Conservation (phyloP, 2,113 vertebrate genomes). For the Pagrus major region DNA sequence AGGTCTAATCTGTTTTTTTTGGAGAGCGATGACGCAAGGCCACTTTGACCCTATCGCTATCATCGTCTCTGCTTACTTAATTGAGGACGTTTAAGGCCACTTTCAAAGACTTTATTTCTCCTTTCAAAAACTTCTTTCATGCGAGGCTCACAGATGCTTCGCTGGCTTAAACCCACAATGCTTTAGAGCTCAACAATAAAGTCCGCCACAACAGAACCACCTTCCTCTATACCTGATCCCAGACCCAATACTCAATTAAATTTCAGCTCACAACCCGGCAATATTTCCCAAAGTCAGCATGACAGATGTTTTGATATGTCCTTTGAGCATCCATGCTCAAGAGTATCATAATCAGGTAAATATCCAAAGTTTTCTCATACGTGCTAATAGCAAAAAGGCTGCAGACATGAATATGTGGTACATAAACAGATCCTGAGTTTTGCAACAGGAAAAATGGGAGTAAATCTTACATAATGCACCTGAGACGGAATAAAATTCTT, state of each 20-base stretch:
- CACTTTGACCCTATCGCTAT: background rate
- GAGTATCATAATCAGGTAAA: background rate
- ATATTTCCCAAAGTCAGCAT: conserved; percentile 17
- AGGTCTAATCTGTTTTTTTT: conserved; percentile 28
- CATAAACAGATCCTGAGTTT: background rate
- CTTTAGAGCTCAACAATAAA: conserved; percentile 46
- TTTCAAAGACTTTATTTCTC: conserved; percentile 27
- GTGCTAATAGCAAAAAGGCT: background rate
- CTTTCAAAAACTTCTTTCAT: conserved; percentile 39
- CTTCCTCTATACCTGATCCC: conserved; percentile 13
- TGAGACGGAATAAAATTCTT: background rate
- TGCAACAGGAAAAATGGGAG: background rate
- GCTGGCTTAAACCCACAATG: conserved; percentile 29
- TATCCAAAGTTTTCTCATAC: background rate
- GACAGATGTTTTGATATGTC: conserved; percentile 15
- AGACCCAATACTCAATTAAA: conserved; percentile 20
- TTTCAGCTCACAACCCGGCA: conserved; percentile 13
- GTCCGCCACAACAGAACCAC: conserved; percentile 16
- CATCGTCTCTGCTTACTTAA: conserved; percentile 23
- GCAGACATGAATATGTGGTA: background rate
- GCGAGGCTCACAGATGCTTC: conserved; percentile 2
- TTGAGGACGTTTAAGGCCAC: conserved; percentile 8
- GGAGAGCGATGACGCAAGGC: background rate
- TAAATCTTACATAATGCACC: background rate
- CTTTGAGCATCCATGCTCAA: background rate